Base-by-base conservation (phyloP, 2,888 invertebrate genomes). In the Gymnoscelis rufifasciata region DNA sequence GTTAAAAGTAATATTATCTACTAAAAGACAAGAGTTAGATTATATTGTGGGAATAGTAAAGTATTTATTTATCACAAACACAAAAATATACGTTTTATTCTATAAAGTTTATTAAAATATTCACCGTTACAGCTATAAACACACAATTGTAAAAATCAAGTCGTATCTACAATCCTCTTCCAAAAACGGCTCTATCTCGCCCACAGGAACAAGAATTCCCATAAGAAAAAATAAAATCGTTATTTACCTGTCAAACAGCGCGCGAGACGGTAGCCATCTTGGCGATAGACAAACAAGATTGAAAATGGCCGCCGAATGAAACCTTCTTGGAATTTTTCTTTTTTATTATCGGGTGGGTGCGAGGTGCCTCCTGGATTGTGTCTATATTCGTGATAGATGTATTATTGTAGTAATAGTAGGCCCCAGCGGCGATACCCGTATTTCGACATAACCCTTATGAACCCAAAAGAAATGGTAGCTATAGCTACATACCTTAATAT, bases 251-350 rank as follows among this genome's bases (percentile, higher is more conserved):
- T 54, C 58, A 61, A 66, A 70, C 58, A 59, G 49, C 50, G 55
- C 59, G 59, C 61, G 55, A 56, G 57, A 62, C 71, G 69, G 71
- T 70, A 71, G 71, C 71, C 71, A 72, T 72, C 68, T 72, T 72
- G 60, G 55, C 48, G 49, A 51, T 60, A 58, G 59, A 52, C 44
- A 69, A 72, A 71, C 59, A 71, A 35, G 7, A 59, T 54, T 52
- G 39, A 71, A 71, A 67, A 72, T 72, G 71, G 71, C 72, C 62
- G 71, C 43, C 51, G 19, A 43, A 43, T 45, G 43, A 53, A 57
- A 55, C 59, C 63, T 64, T 62, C 59, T 63, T 62, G 47, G 45
- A 53, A 50, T 50, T 51, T 36, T 48, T 61, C 55, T 45, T 59
- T 62, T 62, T 55, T 54, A 42, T 35, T 35, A 52, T 49, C 33